Percentiles rank a stretch among this genome's conserved stretches.
phyloP scores from a whole-genome alignment of 2,113 vertebrate genomes.

The Tretioscincus oriximinensis region DNA sequence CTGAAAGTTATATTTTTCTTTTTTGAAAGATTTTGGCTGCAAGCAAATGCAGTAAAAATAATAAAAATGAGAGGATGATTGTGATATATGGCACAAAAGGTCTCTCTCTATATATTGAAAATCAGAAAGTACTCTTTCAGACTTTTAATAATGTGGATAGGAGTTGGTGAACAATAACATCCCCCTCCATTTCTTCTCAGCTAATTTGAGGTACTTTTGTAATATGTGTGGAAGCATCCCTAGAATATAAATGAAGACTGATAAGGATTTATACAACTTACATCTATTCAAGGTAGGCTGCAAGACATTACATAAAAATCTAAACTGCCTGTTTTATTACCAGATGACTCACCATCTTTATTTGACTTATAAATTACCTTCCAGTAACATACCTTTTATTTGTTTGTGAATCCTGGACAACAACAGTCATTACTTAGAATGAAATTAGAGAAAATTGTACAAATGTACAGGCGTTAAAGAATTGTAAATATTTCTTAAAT shows the following conservation, averaged over 20 bases:
- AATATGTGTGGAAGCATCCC: too few relatives aligned
- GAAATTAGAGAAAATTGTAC: background rate
- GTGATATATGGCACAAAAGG: too few relatives aligned
- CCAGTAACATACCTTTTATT: background rate
- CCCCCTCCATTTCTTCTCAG: too few relatives aligned
- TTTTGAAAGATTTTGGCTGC: background rate
- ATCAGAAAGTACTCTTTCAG: too few relatives aligned
- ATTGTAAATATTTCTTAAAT: constrained; percentile 18
- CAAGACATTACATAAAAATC: constrained; percentile 5
- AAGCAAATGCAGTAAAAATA: too few relatives aligned
- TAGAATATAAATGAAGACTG: too few relatives aligned
- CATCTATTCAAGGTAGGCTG: background rate
- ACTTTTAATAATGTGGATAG: too few relatives aligned
- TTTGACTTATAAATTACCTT: constrained; percentile 1
- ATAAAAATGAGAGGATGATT: too few relatives aligned
- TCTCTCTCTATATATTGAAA: too few relatives aligned
- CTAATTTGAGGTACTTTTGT: too few relatives aligned
- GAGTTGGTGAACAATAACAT: too few relatives aligned
- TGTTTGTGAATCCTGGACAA: background rate
- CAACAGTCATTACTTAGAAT: constrained; percentile 10
- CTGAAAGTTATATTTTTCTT: background rate
- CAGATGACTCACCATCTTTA: background rate
- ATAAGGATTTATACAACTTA: background rate
- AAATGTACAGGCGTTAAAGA: constrained; percentile 1
- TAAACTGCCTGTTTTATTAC: constrained; percentile 7